Evolutionary conservation across 2,888 invertebrate genomes (phyloP), one percentile per base, ranked within the genome.

Genomic region (Phanerotoma sp.): DNA sequence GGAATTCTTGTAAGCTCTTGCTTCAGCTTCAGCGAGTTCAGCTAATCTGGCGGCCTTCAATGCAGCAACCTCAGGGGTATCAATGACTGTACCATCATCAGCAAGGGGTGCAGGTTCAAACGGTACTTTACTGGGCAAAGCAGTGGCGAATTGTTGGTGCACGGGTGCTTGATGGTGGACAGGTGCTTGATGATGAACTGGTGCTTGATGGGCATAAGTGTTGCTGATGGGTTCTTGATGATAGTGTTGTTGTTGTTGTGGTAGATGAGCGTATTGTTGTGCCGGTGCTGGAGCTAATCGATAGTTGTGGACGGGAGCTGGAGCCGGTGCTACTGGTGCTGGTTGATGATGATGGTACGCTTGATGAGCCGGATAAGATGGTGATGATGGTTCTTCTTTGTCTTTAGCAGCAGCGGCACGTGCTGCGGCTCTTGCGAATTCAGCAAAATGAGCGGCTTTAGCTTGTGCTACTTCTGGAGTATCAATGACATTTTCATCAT

Each of bases 391-490:
- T n/a, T n/a, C n/a, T 18, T 56, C 65, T 13, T 66, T 64, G 3
- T 66, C 57, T 20, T 66, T 66, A 4, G 68, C 64, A 11, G 73
- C 73, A 11, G 62, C 72, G 0, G 77, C 77, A 5, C 77, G 66
- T 5, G 75, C 72, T 0, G 75, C 76, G 0, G 76, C 77, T 5
- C 68, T 66, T 0, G 77, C 75, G 51, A 73, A 75, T 64, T 77
- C 77, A 6, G 75, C 77, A 44, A 78, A 75, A 56, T 77, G 77
- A 1, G 73, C 75, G 3, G 74, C 75, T 60, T 78, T 78, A 9
- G 77, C 77, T 55, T 75, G 72, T 3, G 75, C 74, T 3, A 78
- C 78, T 68, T 78, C 78, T 58, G 77, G 77, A 0, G 78, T 78
- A 58, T 78, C 78, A 55, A 77, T 73, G 9, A 78, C 74, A 52